A percentile compares a stretch with the other conserved stretches of the same genome.
phyloP scores from a whole-genome alignment of 1,140 invertebrate genomes.

The Globodera rostochiensis region DNA sequence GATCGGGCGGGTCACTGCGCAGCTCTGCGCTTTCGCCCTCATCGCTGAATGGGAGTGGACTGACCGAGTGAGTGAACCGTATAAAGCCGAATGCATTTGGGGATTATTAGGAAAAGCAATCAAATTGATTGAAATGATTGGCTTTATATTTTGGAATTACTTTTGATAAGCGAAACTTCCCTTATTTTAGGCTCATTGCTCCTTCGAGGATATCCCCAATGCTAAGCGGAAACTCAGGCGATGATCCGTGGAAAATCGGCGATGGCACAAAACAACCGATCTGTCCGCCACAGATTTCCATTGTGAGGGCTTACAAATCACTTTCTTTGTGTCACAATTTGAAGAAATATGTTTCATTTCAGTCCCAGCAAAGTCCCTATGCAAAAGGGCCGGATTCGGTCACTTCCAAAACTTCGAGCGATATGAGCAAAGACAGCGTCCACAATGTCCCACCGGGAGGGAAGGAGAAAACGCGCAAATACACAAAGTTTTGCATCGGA shows the following conservation, averaged over 20 bases:
- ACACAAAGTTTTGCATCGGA: conserved; percentile 21
- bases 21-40: conserved; percentile 14
- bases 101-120: no score
- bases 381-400: background rate
- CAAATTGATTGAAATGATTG: background rate
- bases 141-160: background rate
- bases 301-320: conserved; percentile 16
- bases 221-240: conserved; percentile 7
- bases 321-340: background rate
- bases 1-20: background rate
- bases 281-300: conserved; percentile 30
- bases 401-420: background rate
- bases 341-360: no score
- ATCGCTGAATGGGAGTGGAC: background rate
- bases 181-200: conserved; percentile 3
- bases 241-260: conserved; percentile 18
- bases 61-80: conserved; percentile 23
- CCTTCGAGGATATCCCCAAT: conserved; percentile 10
- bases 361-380: conserved; percentile 29
- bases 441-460: background rate
- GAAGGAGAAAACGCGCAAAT: conserved; percentile 26
- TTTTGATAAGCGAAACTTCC: background rate
- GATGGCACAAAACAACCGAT: conserved; percentile 3
- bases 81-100: background rate
- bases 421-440: background rate